Conservation (phyloP, 2,113 vertebrate species). For the Neolamprologus modestus region DNA sequence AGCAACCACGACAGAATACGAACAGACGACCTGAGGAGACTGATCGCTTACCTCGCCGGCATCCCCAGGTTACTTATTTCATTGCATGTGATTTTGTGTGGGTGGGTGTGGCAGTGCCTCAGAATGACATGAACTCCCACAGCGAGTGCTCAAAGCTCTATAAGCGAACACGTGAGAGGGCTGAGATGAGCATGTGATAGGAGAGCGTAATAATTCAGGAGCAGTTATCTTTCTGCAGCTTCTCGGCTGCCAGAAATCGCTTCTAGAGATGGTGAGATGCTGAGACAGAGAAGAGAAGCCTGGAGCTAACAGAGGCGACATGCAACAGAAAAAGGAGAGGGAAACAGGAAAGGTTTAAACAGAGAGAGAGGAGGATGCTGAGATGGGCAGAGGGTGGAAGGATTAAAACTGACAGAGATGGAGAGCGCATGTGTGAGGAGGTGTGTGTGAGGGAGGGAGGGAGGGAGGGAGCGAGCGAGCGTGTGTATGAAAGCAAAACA, state of each 20-base stretch:
- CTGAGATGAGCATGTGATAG: conserved; percentile 29
- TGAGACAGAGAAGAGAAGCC: conserved; percentile 24
- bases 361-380: not conserved
- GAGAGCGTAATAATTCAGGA: conserved; percentile 21
- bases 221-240: not conserved
- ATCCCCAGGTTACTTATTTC: conserved; percentile 84
- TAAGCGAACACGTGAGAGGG: conserved; percentile 17
- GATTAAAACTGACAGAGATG: conserved; percentile 23
- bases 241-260: not conserved
- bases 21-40: conserved; percentile 90
- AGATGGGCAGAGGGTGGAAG: not conserved
- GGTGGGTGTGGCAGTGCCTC: not conserved
- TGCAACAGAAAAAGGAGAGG: conserved; percentile 2
- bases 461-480: rapidly evolving
- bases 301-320: conserved; percentile 25
- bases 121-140: not conserved
- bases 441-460: not conserved
- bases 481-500: conserved; percentile 62
- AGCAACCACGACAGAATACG: conserved; percentile 99
- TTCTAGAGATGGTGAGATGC: not conserved
- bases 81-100: not conserved
- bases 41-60: conserved; percentile 92
- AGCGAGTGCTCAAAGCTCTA: not conserved
- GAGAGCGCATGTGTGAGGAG: conserved; percentile 58
- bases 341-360: not conserved